Base-by-base conservation (phyloP, 1,140 invertebrate genomes). In the Bicyclus anynana region DNA sequence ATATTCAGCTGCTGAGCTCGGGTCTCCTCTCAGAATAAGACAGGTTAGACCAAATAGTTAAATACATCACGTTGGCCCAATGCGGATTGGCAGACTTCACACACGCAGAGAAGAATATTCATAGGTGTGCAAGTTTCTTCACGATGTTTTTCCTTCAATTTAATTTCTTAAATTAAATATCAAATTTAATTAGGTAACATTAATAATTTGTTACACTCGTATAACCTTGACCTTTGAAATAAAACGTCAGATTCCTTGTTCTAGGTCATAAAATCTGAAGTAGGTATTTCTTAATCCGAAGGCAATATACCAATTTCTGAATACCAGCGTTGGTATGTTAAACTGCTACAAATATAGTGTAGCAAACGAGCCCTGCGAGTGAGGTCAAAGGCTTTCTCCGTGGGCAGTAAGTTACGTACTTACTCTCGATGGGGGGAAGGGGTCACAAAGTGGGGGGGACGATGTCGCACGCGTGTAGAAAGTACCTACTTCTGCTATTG, bases 301-400 rank as follows among this genome's bases (percentile, higher is more conserved):
- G 21, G 40, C 56, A 51, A 13, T 23, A 47, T 35, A 49, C 52
- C 35, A 59, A 65, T 65, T 62, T 62, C 52, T 62, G 55, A 61
- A 68, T 68, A 59, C 55, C 60, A 35, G 52, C 51, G 42, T 53
- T 51, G 52, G 61, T 61, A 57, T 58, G 53, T 51, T 59, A 67
- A 69, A 70, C 53, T 59, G 60, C 57, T 55, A 73, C 67, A 70
- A 72, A 70, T 77, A 62, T 46, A 60, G 58, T 59, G 53, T 67
- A 65, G 65, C 60, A 72, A 76, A 62, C 67, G 65, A 74, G 76
- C 76, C 72, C 72, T 79, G 64, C 66, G 67, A 63, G 67, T 69
- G 62, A 74, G 82, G 80, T 83, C 82, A 80, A 80, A 83, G 82
- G 79, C 79, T 83, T 82, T 83, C 79, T 78, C 75, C 72, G 64